Evolutionary conservation across 2,888 invertebrate species (phyloP).

Genomic region (Malthinus flaveolus): DNA sequence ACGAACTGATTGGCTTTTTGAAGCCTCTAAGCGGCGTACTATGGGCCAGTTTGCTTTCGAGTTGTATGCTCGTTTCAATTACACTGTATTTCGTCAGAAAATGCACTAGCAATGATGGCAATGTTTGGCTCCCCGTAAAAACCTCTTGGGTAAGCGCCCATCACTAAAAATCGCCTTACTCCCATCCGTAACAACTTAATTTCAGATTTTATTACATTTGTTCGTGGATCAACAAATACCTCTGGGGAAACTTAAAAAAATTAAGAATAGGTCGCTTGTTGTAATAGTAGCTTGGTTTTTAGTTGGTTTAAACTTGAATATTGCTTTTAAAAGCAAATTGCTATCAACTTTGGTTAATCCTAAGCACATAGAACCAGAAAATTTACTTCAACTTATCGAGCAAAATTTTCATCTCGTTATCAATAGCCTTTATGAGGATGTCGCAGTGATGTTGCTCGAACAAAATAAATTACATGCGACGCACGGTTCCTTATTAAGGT

Average conservation of each 20-base stretch:
- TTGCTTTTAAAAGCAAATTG: slow-evolving; percentile 15
- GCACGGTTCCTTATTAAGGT: background rate
- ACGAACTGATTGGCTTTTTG: slow-evolving; percentile 16
- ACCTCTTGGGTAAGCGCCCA: slow-evolving; percentile 9
- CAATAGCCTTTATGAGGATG: slow-evolving; percentile 7
- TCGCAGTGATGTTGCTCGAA: background rate
- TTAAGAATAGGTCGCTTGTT: background rate
- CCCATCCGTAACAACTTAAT: background rate
- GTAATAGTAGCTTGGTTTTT: slow-evolving; percentile 9
- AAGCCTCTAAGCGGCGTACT: slow-evolving; percentile 15
- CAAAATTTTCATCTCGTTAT: background rate
- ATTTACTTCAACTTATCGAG: slow-evolving; percentile 2
- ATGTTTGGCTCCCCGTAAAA: background rate
- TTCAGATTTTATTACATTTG: background rate
- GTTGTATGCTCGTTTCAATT: background rate
- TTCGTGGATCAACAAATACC: slow-evolving; percentile 12
- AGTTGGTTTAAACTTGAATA: slow-evolving; percentile 9
- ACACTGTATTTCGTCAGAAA: background rate
- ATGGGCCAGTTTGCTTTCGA: slow-evolving; percentile 2
- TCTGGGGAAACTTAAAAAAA: background rate
- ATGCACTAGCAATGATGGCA: background rate
- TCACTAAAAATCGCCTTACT: background rate
- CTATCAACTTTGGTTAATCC: slow-evolving; percentile 10
- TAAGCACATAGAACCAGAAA: background rate
- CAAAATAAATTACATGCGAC: background rate